Percentiles rank a stretch among this genome's conserved stretches.
Evolutionary conservation across 2,797 vertebrate species (phyloP).

Genomic region (Etheostoma perlongum): DNA sequence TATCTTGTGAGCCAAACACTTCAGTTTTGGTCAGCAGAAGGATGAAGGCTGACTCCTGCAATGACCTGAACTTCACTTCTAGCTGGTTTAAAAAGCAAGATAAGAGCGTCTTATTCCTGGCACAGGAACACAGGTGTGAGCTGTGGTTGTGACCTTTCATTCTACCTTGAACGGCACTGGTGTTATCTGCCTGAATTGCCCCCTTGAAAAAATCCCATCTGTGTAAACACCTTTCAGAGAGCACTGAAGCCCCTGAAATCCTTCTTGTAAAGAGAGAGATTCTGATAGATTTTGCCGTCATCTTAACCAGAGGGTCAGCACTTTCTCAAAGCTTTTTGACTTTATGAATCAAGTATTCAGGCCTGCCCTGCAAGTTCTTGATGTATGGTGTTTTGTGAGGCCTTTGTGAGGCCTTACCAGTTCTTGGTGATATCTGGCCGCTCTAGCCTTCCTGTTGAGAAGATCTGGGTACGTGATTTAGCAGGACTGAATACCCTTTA

Average conservation of each 20-base stretch:
- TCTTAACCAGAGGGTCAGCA: constrained; percentile 1
- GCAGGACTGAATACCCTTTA: too few species aligned
- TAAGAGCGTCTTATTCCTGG: constrained; percentile 34
- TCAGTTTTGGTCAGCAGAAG: neutral
- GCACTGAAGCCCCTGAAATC: constrained; percentile 24
- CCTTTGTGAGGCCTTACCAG: neutral
- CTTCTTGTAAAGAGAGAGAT: constrained; percentile 24
- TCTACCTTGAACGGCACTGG: constrained; percentile 29
- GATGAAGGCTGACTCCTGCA: constrained; percentile 13
- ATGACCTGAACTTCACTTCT: constrained; percentile 44
- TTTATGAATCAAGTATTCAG: constrained; percentile 15
- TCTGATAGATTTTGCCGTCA: constrained; percentile 21
- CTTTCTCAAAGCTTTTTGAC: constrained; percentile 22
- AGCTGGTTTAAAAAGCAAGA: constrained; percentile 29
- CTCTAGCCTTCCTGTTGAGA: too few species aligned
- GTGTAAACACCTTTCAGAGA: constrained; percentile 60
- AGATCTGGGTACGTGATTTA: too few species aligned
- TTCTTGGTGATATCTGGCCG: too few species aligned
- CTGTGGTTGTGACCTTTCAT: constrained; percentile 52
- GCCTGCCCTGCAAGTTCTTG: neutral
- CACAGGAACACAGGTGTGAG: constrained; percentile 58
- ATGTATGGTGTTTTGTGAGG: constrained; percentile 1
- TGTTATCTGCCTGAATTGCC: constrained; percentile 46
- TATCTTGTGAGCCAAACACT: constrained; percentile 3
- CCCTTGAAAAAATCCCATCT: constrained; percentile 67